A percentile compares a stretch with the other conserved stretches of the same genome.
These are phyloP conservation scores for Archocentrus centrarchus DNA, from an alignment of 2,113 vertebrate species.

Conservation along the genomic window DNA sequence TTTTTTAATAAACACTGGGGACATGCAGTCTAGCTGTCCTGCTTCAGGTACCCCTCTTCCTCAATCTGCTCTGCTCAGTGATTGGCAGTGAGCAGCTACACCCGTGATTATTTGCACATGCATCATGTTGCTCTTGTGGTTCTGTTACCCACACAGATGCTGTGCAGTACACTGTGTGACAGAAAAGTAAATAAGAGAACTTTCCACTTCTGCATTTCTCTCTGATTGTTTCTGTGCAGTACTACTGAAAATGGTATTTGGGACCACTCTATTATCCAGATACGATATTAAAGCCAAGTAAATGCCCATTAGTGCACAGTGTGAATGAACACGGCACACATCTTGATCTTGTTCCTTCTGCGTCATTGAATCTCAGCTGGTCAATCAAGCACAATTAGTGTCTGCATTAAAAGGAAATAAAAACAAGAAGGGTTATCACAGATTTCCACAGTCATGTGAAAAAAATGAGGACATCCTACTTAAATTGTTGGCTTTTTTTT, in stretches of 20 bases:
- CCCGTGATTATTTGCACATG: not conserved
- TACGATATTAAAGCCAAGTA: not conserved
- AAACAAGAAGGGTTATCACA: not conserved
- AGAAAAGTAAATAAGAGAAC: not conserved
- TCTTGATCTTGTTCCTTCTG: constrained; percentile 2
- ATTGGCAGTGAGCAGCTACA: not conserved
- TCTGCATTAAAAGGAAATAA: not conserved
- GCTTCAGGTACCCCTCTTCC: not conserved
- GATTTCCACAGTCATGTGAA: not conserved
- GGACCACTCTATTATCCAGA: constrained; percentile 2
- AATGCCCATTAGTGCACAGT: not conserved
- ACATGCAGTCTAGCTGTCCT: not conserved
- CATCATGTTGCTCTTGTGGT: not conserved
- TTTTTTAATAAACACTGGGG: not conserved
- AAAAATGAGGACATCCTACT: not conserved
- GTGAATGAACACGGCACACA: not conserved
- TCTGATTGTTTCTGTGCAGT: not conserved
- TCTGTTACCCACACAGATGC: not conserved
- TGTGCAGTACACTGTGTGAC: not conserved
- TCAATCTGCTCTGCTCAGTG: not conserved
- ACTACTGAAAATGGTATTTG: not conserved
- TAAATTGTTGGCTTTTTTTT: not conserved
- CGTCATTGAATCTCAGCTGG: not conserved
- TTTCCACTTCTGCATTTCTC: not conserved
- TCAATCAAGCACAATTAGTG: constrained; percentile 2